Evolutionary conservation across 2,797 vertebrate species (phyloP).

Genomic region (Prunella strophiata): DNA sequence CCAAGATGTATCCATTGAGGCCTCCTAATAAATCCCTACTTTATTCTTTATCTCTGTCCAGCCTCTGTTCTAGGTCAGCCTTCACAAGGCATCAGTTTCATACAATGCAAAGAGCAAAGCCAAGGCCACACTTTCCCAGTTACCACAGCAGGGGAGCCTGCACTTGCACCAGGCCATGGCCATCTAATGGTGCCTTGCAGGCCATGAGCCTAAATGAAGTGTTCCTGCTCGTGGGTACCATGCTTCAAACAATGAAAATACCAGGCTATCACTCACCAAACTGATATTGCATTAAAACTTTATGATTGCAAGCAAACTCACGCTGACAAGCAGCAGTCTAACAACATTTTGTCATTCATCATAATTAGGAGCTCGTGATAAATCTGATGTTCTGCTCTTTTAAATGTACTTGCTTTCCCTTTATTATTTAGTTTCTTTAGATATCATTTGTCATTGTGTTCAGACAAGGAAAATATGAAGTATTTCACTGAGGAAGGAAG

Average conservation of each 20-base stretch:
- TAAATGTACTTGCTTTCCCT: background rate
- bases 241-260: background rate
- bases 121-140: background rate
- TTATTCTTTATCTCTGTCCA: background rate
- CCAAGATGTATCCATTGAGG: background rate
- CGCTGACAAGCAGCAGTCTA: background rate
- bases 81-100: background rate
- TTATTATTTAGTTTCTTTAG: background rate
- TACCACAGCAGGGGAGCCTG: background rate
- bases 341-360: background rate
- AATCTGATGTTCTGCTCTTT: background rate
- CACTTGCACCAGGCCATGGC: background rate
- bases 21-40: background rate
- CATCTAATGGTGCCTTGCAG: background rate
- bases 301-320: slow-evolving; percentile 1
- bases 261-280: background rate
- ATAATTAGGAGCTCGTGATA: slow-evolving; percentile 32
- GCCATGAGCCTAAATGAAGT: background rate
- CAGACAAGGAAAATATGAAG: background rate
- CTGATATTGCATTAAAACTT: slow-evolving; percentile 10
- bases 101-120: background rate
- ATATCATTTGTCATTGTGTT: background rate
- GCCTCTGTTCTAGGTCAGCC: background rate
- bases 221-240: background rate
- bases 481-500: background rate